phyloP scores from a whole-genome alignment of 2,113 vertebrate genomes.

The Pungitius pungitius region DNA sequence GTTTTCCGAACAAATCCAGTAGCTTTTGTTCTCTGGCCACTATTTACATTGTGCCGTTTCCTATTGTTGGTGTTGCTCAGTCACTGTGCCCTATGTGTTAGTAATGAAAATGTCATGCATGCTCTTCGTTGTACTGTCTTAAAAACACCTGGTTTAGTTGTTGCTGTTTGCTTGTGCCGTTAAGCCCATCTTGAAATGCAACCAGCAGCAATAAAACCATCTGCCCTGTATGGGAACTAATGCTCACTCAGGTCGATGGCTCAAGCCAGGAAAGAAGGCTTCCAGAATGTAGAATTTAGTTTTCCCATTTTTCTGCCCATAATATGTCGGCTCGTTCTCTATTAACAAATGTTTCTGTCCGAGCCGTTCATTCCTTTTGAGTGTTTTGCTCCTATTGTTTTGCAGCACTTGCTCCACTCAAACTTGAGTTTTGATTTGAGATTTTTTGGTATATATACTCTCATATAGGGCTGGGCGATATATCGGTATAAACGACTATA shows the following conservation, averaged over 20 bases:
- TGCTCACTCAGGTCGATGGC: background rate
- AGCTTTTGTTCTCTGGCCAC: background rate
- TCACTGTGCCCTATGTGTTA: background rate
- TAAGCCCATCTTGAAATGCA: background rate
- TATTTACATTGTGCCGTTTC: background rate
- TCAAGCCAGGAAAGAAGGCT: background rate
- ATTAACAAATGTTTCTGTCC: background rate
- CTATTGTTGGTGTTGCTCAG: background rate
- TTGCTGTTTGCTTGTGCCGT: background rate
- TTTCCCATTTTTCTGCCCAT: background rate
- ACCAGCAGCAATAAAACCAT: background rate
- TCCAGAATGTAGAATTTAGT: background rate
- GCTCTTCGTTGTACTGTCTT: background rate
- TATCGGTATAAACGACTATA: too few relatives aligned
- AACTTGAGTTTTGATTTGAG: conserved; percentile 20
- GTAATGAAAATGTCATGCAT: background rate
- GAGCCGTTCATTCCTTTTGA: background rate
- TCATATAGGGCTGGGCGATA: too few relatives aligned
- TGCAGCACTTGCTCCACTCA: conserved; percentile 27
- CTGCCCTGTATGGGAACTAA: background rate
- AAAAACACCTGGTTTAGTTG: conserved; percentile 1
- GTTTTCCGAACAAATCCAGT: background rate
- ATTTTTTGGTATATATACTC: too few relatives aligned
- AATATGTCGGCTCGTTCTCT: background rate
- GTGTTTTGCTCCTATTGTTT: conserved; percentile 13